Evolutionary conservation across 2,888 invertebrate species (phyloP), one percentile per base, ranked within the genome.

Genomic region (Dolomedes plantarius): DNA sequence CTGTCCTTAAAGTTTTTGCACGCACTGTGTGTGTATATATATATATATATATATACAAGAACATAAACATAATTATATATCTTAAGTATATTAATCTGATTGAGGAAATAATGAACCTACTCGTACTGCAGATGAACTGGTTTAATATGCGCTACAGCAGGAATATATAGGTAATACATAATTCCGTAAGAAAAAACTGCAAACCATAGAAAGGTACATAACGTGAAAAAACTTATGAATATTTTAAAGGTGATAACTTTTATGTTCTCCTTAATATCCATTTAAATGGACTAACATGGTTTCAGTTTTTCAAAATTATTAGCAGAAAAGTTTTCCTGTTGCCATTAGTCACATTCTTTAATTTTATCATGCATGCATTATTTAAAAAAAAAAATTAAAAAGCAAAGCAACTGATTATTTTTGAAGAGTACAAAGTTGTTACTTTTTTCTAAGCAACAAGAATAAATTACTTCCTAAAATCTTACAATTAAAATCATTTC

Each of bases 151-250:
- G 86, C 86, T 11, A 71, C 39, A 16, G 86, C 78, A 62, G 86
- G 86, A 3, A 86, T 86, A 64, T 79, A 86, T 23, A 86, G 79
- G 79, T 86, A 86, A 64, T 86, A 86, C n/a, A 86, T 39, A 9
- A 79, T 29, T 28, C 67, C 64, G 36, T 86, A 86, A 23, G 36
- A 71, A 64, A 75, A 68, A 16, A 79, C 27, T 19, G 86, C 79
- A 79, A 86, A 79, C 86, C 86, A 86, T 64, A 86, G 50, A 16
- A 86, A 28, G 16, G 68, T 46, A 64, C 74, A 41, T 1, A 39
- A 79, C 41, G 65, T 29, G 16, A 79, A 72, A 19, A 74, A 36
- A 23, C 64, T n/a, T 23, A 78, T 62, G 1, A 29, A 74, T 69
- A 56, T 36, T 75, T 79, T 79, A 50, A 79, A 79, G 27, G 75